phyloP scores from a whole-genome alignment of 2,888 invertebrate species.

The Lysandra coridon region DNA sequence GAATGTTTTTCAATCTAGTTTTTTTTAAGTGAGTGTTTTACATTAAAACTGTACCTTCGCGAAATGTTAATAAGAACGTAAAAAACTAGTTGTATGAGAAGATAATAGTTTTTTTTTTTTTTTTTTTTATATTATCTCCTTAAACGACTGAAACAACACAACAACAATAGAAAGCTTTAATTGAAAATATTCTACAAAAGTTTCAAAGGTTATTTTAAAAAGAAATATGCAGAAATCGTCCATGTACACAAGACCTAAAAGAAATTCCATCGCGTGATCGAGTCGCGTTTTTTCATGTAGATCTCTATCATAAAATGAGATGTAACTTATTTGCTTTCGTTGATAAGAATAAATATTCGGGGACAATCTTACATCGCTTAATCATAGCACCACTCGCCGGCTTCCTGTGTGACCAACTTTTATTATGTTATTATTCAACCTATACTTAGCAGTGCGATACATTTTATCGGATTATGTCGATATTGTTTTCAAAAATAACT shows the following conservation, averaged over 20 bases:
- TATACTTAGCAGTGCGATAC: constrained; percentile 1
- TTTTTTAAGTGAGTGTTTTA: no score
- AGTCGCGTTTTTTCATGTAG: constrained; percentile 53
- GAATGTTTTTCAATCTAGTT: no score
- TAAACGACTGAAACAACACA: no score
- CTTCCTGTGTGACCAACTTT: constrained; percentile 30
- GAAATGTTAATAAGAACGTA: no score
- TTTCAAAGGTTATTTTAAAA: no score
- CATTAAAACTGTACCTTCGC: no score
- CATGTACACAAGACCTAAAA: constrained; percentile 24
- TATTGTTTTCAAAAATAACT: not conserved
- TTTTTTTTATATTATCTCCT: no score
- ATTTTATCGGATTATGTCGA: not conserved
- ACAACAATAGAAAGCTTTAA: no score
- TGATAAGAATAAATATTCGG: constrained; percentile 27
- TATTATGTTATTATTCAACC: constrained; percentile 29
- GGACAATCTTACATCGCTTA: constrained; percentile 28
- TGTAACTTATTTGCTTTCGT: constrained; percentile 61
- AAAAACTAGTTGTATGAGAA: no score
- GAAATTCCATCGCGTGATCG: constrained; percentile 53
- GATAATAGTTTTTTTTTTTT: no score
- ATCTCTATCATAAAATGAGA: constrained; percentile 65
- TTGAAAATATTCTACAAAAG: not conserved
- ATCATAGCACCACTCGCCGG: constrained; percentile 25
- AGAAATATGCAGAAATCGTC: not conserved